Percentiles rank a stretch among this genome's conserved stretches.
These are phyloP conservation scores for Clitarchus hookeri DNA, from an alignment of 2,888 invertebrate species.

Conservation along the genomic window DNA sequence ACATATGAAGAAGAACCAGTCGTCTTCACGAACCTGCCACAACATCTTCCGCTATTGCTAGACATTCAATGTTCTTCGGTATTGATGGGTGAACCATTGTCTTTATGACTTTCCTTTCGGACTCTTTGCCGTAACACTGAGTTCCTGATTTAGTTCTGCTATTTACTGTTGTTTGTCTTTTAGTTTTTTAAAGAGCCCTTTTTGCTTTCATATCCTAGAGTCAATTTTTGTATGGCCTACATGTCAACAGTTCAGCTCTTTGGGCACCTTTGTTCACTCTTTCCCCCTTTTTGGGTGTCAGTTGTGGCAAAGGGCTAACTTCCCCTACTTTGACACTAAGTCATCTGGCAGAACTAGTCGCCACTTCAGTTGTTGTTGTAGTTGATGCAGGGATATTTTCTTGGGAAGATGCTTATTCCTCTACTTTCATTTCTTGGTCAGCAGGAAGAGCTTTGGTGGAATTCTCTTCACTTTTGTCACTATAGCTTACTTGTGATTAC, in stretches of 20 bases:
- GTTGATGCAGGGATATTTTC: background rate
- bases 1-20: constrained; percentile 24
- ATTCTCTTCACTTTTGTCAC: background rate
- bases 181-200: background rate
- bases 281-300: background rate
- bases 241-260: constrained; percentile 8
- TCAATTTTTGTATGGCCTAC: background rate
- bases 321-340: background rate
- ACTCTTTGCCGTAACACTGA: background rate
- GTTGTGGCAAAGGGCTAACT: constrained; percentile 22
- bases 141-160: background rate
- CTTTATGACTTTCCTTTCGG: background rate
- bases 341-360: background rate
- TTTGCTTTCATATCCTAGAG: background rate
- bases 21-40: background rate
- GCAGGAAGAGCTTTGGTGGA: background rate
- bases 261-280: constrained; percentile 9
- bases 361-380: background rate
- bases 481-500: background rate
- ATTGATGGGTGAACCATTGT: background rate
- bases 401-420: background rate
- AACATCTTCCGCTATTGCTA: background rate
- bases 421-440: background rate
- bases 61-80: background rate
- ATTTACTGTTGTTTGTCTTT: background rate